These are phyloP conservation scores for Semicossyphus pulcher DNA, from an alignment of 2,113 vertebrate species.

Conservation along the genomic window DNA sequence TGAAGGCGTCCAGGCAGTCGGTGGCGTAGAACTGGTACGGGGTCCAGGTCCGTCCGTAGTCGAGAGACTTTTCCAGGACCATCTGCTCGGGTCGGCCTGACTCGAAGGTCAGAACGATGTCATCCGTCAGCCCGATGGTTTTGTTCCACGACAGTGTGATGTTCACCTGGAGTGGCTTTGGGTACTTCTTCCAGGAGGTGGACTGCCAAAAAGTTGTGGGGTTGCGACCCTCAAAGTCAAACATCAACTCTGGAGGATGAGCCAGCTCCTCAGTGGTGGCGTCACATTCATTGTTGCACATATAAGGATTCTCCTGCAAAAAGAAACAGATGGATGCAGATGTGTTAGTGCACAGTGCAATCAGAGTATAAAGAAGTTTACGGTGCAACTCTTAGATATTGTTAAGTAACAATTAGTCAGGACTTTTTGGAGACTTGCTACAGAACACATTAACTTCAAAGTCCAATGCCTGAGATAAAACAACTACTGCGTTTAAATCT, in stretches of 20 bases:
- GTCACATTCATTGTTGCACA: slow-evolving; percentile 99
- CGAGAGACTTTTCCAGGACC: slow-evolving; percentile 97
- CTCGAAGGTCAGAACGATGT: slow-evolving; percentile 98
- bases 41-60: slow-evolving; percentile 97
- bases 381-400: background rate
- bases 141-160: slow-evolving; percentile 99
- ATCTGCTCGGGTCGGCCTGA: slow-evolving; percentile 98
- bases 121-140: slow-evolving; percentile 97
- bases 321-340: slow-evolving; percentile 48
- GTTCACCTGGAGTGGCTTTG: slow-evolving; percentile 95
- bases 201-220: slow-evolving; percentile 99
- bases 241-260: slow-evolving; percentile 97
- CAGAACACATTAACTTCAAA: background rate
- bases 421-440: too few species aligned
- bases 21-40: slow-evolving; percentile 99
- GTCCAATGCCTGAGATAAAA: background rate
- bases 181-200: slow-evolving; percentile 95
- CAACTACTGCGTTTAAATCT: background rate
- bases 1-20: slow-evolving; percentile 96
- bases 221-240: slow-evolving; percentile 96
- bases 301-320: slow-evolving; percentile 96
- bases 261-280: slow-evolving; percentile 93
- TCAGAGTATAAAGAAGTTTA: background rate
- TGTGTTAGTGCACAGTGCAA: background rate
- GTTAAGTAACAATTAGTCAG: background rate